Conservation (phyloP, 2,888 invertebrate genomes). For the Unio delphinus region DNA sequence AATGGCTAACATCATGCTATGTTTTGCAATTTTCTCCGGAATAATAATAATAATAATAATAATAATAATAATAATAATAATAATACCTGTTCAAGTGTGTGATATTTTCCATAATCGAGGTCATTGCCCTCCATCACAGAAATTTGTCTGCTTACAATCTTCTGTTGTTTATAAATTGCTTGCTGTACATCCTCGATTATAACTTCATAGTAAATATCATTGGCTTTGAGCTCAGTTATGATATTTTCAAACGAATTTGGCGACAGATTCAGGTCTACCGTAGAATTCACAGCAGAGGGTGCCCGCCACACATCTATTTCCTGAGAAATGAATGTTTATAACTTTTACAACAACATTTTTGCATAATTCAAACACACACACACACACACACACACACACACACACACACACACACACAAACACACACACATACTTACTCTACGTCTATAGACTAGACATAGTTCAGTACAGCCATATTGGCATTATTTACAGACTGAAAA, state of each 20-base stretch:
- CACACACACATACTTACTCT: no score
- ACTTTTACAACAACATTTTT: no score
- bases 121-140: conserved; percentile 4
- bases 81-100: conserved; percentile 33
- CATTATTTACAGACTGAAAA: no score
- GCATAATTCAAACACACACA: no score
- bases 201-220: conserved; percentile 9
- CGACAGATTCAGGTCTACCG: conserved; percentile 19
- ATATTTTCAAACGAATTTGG: conserved; percentile 13
- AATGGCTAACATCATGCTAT: no score
- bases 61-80: no score
- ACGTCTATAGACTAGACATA: no score
- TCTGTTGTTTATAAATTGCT: conserved; percentile 22
- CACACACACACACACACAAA: no score
- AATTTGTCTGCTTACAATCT: background rate
- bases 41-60: no score
- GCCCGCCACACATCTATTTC: conserved; percentile 19
- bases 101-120: conserved; percentile 40
- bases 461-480: no score
- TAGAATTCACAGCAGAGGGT: conserved; percentile 12
- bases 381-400: no score
- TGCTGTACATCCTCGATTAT: conserved; percentile 34
- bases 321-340: conserved; percentile 1
- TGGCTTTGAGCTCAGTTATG: conserved; percentile 4
- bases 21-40: no score